A percentile compares a stretch with the other conserved stretches of the same genome.
Conservation (phyloP, 2,113 vertebrate genomes). For the Lagopus muta region DNA sequence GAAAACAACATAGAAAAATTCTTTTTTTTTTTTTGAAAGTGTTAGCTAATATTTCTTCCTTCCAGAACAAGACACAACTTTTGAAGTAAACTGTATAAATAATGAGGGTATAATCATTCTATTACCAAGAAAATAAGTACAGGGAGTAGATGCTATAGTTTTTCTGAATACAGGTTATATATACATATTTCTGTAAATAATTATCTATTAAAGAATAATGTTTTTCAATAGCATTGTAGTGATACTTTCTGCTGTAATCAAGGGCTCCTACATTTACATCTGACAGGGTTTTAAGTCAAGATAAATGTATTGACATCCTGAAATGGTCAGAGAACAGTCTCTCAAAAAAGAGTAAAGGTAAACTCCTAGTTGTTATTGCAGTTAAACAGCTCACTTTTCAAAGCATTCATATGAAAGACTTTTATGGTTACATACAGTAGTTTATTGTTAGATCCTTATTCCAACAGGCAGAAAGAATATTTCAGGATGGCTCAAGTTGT, state of each 20-base stretch:
- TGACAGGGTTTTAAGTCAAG: neutral
- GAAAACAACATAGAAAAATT: neutral
- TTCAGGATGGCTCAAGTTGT: neutral
- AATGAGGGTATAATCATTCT: neutral
- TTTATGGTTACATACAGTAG: accelerated
- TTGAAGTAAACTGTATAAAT: neutral
- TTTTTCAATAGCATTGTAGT: neutral
- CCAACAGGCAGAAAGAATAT: neutral
- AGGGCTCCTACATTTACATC: neutral
- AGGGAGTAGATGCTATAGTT: neutral
- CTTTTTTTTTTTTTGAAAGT: neutral
- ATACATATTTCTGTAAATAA: neutral
- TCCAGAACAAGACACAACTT: neutral
- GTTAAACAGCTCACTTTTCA: neutral
- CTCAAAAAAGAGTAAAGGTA: neutral
- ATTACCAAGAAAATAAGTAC: neutral
- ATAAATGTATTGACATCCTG: neutral
- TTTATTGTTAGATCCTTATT: neutral
- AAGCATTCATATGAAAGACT: neutral
- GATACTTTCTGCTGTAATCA: neutral
- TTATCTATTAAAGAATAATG: neutral
- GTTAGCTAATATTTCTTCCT: neutral
- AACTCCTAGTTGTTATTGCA: neutral
- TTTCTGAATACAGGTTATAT: neutral
- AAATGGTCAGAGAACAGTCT: neutral